A percentile compares a stretch with the other conserved stretches of the same genome.
Conservation (phyloP, 2,113 vertebrate genomes). For the Plecturocebus donacophilus region DNA sequence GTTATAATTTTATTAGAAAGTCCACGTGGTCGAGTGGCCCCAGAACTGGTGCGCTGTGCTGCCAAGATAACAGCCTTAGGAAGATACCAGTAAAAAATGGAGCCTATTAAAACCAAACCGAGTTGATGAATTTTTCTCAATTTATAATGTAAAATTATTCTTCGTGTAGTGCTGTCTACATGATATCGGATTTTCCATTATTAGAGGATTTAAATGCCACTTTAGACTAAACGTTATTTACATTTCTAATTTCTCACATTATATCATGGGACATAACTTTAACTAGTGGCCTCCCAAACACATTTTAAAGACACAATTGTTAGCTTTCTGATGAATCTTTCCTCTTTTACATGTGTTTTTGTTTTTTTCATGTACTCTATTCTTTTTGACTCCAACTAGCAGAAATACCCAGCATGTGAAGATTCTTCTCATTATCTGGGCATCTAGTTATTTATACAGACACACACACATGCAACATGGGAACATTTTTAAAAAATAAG, state of each 20-base stretch:
- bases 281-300: neutral
- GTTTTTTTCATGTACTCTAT: neutral
- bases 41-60: slow-evolving; percentile 4
- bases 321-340: neutral
- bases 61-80: slow-evolving; percentile 46
- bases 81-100: slow-evolving; percentile 17
- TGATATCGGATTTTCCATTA: slow-evolving; percentile 75
- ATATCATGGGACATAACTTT: neutral
- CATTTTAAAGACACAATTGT: neutral
- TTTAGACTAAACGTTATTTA: slow-evolving; percentile 61
- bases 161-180: slow-evolving; percentile 57
- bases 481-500: neutral
- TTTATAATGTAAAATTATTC: slow-evolving; percentile 72
- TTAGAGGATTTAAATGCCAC: slow-evolving; percentile 69
- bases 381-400: neutral
- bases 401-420: neutral
- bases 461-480: neutral
- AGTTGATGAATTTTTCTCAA: slow-evolving; percentile 65
- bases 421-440: neutral
- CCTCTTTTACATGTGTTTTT: neutral
- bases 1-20: slow-evolving; percentile 53
- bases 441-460: neutral
- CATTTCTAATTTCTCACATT: slow-evolving; percentile 63
- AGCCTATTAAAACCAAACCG: slow-evolving; percentile 57
- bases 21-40: neutral